Percentiles rank a stretch among this genome's conserved stretches.
These are phyloP conservation scores for Lepilemur septentrionalis DNA, from an alignment of 2,797 vertebrate species.

Conservation along the genomic window DNA sequence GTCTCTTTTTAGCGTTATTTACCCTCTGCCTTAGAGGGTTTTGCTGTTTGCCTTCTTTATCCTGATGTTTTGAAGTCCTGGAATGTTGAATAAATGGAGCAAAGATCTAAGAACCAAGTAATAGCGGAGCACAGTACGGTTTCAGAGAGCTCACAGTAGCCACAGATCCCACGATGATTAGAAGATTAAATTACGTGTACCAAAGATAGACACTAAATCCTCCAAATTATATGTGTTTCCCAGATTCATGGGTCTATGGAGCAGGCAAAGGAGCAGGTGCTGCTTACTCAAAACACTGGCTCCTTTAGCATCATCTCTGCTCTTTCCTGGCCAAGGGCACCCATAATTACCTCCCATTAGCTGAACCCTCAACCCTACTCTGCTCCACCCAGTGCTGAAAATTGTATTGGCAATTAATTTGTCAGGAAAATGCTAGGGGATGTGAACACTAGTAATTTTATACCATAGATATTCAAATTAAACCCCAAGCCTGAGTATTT, in stretches of 20 bases:
- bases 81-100: background rate
- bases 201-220: constrained; percentile 6
- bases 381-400: constrained; percentile 64
- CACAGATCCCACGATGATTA: background rate
- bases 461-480: constrained; percentile 84
- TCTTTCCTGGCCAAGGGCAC: constrained; percentile 67
- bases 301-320: constrained; percentile 58
- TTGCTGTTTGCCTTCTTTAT: background rate
- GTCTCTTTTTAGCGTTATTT: background rate
- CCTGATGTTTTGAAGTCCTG: background rate
- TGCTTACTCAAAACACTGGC: background rate
- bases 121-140: background rate
- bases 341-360: constrained; percentile 80
- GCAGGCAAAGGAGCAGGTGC: constrained; percentile 59
- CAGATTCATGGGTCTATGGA: background rate
- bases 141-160: background rate
- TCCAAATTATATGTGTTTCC: constrained; percentile 33
- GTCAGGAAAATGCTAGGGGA: constrained; percentile 82
- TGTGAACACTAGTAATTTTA: constrained; percentile 83
- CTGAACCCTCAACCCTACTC: constrained; percentile 72
- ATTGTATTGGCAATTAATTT: constrained; percentile 82
- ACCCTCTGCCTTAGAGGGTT: background rate
- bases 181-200: background rate
- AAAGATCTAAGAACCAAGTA: background rate
- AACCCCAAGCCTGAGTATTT: constrained; percentile 74